phyloP scores from a whole-genome alignment of 2,113 vertebrate genomes.

The Boleophthalmus pectinirostris region DNA sequence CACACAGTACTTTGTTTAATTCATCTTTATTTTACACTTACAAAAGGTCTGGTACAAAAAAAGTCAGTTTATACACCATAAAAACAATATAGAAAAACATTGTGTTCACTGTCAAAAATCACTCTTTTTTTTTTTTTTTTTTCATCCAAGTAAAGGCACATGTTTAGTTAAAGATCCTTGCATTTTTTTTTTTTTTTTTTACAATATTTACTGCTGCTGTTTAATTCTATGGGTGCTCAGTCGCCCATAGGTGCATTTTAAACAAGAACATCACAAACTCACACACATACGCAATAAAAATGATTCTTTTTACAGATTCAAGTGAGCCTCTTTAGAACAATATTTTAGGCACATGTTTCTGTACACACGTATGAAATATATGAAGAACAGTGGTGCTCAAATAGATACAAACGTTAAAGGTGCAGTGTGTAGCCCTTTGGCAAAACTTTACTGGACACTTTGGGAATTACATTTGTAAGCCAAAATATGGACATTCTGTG shows the following conservation, averaged over 20 bases:
- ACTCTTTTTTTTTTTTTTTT: conserved; percentile 33
- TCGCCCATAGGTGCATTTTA: conserved; percentile 27
- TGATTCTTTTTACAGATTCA: conserved; percentile 37
- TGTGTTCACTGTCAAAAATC: conserved; percentile 51
- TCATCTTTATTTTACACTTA: conserved; percentile 69
- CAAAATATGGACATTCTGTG: background rate
- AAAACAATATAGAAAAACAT: conserved; percentile 71
- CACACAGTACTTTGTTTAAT: conserved; percentile 17
- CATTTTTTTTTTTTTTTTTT: conserved; percentile 33
- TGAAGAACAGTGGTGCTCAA: background rate
- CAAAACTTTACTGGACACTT: background rate
- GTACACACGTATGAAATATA: background rate
- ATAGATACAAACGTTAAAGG: background rate
- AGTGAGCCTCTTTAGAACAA: conserved; percentile 41
- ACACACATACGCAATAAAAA: conserved; percentile 1
- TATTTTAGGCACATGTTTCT: conserved; percentile 12
- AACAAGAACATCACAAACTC: conserved; percentile 14
- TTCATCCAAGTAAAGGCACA: conserved; percentile 66
- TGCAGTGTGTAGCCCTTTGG: conserved; percentile 8
- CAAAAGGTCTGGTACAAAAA: conserved; percentile 72
- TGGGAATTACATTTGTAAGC: background rate
- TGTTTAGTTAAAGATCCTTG: conserved; percentile 40
- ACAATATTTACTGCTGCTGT: conserved; percentile 25
- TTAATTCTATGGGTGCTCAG: conserved; percentile 14
- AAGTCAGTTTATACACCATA: conserved; percentile 67